Base-by-base conservation (phyloP, 1,140 invertebrate species). In the Trachelipus rathkii region DNA sequence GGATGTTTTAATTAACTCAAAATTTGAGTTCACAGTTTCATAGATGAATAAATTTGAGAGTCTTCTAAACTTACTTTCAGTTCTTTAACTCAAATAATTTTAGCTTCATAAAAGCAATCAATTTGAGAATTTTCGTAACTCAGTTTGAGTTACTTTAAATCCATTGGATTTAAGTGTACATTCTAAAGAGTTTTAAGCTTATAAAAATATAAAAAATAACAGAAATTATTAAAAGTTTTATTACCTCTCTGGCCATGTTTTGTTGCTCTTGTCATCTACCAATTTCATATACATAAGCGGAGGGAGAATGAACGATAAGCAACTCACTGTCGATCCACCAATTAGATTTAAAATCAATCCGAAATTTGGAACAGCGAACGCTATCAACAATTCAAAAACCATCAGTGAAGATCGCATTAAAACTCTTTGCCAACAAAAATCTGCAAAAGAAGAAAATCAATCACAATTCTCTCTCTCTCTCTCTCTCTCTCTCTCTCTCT, bases 321-420 rank as follows among this genome's bases (percentile, higher is more conserved):
- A 84, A 0, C 93, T 93, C 0, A 93, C 92, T 0, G 92, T 94
- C 0, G 95, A 88, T 0, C 92, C 91, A 19, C 94, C 94, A 9
- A 97, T 90, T 5, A 97, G 85, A 44, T 93, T 89, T 89, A 97
- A 92, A 5, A 97, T 90, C 13, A 94, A 87, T 79, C 95, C 94
- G 83, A 97, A 96, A 79, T 90, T 87, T 0, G 95, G 95, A 0
- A 97, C 89, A 6, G 91, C 89, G 85, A 94, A 92, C 0, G 90
- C 94, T 6, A 95, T 85, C 24, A 93, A 89, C 8, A 96, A 89
- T 0, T 91, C 90, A 0, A 91, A 77, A 0, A 89, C 86, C 13
- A 95, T 87, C 0, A 96, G 85, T 0, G 86, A 83, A 0, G 93
- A 91, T 67, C 95, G 87, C 21, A 94, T 84, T 0, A 91, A 84